Conservation (phyloP, 2,797 vertebrate species). For the Tokudaia tokunoshimensis region DNA sequence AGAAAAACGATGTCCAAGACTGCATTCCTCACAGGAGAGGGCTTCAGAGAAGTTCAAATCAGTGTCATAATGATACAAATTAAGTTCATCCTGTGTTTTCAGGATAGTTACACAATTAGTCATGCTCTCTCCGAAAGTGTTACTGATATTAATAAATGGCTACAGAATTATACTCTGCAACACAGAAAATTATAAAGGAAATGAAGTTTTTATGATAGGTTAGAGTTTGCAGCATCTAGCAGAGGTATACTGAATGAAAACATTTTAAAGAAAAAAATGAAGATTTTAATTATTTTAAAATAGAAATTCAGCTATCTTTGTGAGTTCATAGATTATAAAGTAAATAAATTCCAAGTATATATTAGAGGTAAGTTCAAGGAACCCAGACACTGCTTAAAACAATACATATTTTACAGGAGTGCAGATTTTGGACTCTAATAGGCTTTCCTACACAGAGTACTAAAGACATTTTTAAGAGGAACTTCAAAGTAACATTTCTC, state of each 20-base stretch:
- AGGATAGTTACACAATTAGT: not conserved
- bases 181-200: not conserved
- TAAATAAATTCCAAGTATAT: not conserved
- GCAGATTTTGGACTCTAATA: not conserved
- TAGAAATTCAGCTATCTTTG: not conserved
- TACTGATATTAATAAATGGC: not conserved
- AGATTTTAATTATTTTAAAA: not conserved
- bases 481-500: not conserved
- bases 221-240: not conserved
- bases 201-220: not conserved
- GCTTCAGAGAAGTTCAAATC: constrained; percentile 48
- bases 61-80: constrained; percentile 51
- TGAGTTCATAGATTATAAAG: not conserved
- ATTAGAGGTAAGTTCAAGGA: not conserved
- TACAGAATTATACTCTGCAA: not conserved
- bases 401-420: not conserved
- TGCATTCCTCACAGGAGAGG: constrained; percentile 11
- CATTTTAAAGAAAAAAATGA: not conserved
- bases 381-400: not conserved
- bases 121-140: not conserved
- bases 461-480: not conserved
- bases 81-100: constrained; percentile 29
- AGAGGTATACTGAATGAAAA: not conserved
- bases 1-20: constrained; percentile 38
- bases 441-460: not conserved